Evolutionary conservation across 2,888 invertebrate genomes (phyloP), one percentile per base, ranked within the genome.

Genomic region (Ichneumon xanthorius): DNA sequence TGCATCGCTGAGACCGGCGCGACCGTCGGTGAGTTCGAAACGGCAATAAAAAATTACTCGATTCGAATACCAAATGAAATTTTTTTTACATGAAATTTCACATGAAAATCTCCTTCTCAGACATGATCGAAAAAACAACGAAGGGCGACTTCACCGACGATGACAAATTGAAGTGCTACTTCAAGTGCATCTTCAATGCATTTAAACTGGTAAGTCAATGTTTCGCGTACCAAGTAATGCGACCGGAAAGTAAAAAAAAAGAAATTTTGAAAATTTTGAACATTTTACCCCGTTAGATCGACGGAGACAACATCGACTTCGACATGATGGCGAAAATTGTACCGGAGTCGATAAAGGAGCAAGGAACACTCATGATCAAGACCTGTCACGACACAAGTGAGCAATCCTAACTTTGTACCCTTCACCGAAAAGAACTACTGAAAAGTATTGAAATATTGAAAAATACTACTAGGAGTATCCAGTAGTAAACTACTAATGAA

Each of bases 141-240:
- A 5, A 16, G 4, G 61, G 61, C 61, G 30, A 63, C 6, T 33
- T 63, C 33, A 30, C 30, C 30, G 33, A 63, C 2, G 61, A 63
- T 30, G 16, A 30, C 5, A 63, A 63, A n/a, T 30, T 63, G 45
- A 89, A 89, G 53, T 92, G 92, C 63, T 92, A 92, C 70, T 86
- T 92, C 26, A 91, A 90, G 68, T 92, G 92, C 79, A 14, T 87
- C 1, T 84, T 91, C n/a, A 89, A 88, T 6, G 87, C 88, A 70
- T 87, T 88, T 5, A 81, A 84, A 67, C 65, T 91, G 88, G 91
- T 92, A 90, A 87, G 40, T n/a, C 45, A 30, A 16, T 22, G 26
- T 9, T 45, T 16, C n/a, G 0, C 9, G n/a, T 4, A 55, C 26
- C 33, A 45, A n/a, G 22, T 72, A 72, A 72, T 30, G 9, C 4